Base-by-base conservation (phyloP, 2,113 vertebrate species). In the Perccottus glenii region DNA sequence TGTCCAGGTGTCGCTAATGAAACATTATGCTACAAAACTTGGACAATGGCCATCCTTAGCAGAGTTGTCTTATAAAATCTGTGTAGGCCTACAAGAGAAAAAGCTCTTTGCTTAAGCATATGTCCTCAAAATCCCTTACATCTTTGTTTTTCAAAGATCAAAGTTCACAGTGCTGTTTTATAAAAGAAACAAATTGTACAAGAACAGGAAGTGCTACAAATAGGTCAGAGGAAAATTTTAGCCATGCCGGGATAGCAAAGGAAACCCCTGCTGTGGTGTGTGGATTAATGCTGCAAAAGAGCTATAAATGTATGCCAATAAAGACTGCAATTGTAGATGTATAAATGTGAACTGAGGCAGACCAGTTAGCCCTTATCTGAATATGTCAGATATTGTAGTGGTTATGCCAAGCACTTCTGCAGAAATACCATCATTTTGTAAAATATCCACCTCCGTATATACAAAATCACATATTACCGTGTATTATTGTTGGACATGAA, bases 1-100 rank as follows among this genome's bases (percentile, higher is more conserved):
- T 70, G 63, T 68, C 73, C 67, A 78, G 72, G 70, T 83, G 64
- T 79, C 63, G 64, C 74, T 66, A 75, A 76, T 63, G 79, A 75
- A 62, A 63, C 49, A 69, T 32, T 60, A 10, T 33, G 60, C 56
- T 62, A 19, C 1, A 5, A 60, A 58, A 50, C 32, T 70, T 80
- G 77, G 14, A 11, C 52, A 9, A 58, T 8, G 46, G 50, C 73
- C 68, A 81, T 74, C 67, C 5, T 62, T 49, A 57, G 53, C 44
- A 77, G 16, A 70, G 67, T 73, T 73, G 55, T 75, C 73, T 64
- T 46, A 11, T 12, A 16, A 49, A 55, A 15, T 15, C 2, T 35
- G 9, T 48, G 5, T 43, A 27, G 19, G 19, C 19, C 19, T 27
- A 36, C 59, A 62, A 33, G 27, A 38, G 11, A 44, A 43, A 56